A percentile compares a stretch with the other conserved stretches of the same genome.
phyloP scores from a whole-genome alignment of 2,797 vertebrate genomes.

The Enteromius fasciolatus region DNA sequence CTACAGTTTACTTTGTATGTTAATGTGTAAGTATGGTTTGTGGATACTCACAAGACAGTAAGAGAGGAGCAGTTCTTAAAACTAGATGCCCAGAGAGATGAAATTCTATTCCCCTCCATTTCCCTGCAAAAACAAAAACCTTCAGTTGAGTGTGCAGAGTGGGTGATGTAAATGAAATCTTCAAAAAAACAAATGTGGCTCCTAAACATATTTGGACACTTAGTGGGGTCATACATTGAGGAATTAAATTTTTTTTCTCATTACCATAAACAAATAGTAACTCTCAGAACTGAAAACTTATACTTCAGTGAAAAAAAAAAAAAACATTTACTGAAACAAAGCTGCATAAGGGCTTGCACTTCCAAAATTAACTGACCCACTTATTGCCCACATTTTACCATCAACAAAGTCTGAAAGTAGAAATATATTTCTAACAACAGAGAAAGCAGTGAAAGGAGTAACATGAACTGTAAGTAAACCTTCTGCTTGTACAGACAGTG shows the following conservation, averaged over 20 bases:
- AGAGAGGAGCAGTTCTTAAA: slow-evolving; percentile 68
- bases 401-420: neutral
- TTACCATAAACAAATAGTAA: neutral
- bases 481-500: neutral
- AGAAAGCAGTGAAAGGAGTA: neutral
- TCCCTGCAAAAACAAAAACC: slow-evolving; percentile 62
- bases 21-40: slow-evolving; percentile 9
- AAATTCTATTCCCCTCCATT: slow-evolving; percentile 70
- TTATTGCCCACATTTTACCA: neutral
- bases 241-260: neutral
- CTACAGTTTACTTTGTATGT: neutral
- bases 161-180: neutral
- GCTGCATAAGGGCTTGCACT: neutral
- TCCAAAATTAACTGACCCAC: neutral
- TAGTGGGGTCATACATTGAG: neutral
- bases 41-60: slow-evolving; percentile 70
- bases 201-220: neutral
- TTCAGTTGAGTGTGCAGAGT: neutral
- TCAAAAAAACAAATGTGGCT: neutral
- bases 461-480: neutral
- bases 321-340: neutral
- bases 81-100: slow-evolving; percentile 53
- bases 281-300: neutral
- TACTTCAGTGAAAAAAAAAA: neutral
- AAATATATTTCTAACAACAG: neutral